Base-by-base conservation (phyloP, 2,113 vertebrate species). In the Raja brachyura region DNA sequence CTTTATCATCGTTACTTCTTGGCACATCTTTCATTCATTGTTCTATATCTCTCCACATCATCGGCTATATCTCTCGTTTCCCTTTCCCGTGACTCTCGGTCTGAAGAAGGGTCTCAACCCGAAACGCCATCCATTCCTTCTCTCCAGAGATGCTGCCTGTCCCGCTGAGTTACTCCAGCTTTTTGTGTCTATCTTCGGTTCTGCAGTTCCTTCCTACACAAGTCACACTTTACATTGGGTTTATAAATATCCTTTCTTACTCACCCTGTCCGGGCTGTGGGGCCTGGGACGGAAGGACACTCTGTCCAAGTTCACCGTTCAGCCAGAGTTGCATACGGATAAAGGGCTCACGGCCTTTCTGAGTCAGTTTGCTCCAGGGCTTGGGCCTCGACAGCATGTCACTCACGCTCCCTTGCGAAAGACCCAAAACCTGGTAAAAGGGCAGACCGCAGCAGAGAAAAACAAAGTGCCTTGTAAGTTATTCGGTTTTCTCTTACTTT, bases 261-360 rank as follows among this genome's bases (percentile, higher is more conserved):
- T 96, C 95, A 97, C 97, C 97, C 97, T 97, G 96, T 95, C 97
- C 97, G 94, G 96, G 96, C 90, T 96, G 97, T 94, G 97, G 97
- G 76, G 97, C 97, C 94, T 98, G 97, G 93, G 97, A 96, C 0
- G 97, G 97, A 94, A 98, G 95, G 94, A 97, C 97, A 39, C 96
- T 97, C 95, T 97, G 97, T 93, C 98, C 97, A 94, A 98, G 98
- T 95, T 99, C 98, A 93, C 98, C 98, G n/a, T 98, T 98, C 94
- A 99, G 97, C 98, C 98, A 99, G 93, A 98, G 97, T 96, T 99
- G 98, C 98, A 98, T 99, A 94, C 98, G 97, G 95, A 98, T 98
- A 96, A 98, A 99, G 94, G 98, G 97, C 96, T 99, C 98, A 74
- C 98, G 96, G 96, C 97, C 98, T 96, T 98, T 98, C 96, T 98